These are phyloP conservation scores for Sycobia sp. DNA, from an alignment of 1,140 invertebrate genomes.

Conservation along the genomic window DNA sequence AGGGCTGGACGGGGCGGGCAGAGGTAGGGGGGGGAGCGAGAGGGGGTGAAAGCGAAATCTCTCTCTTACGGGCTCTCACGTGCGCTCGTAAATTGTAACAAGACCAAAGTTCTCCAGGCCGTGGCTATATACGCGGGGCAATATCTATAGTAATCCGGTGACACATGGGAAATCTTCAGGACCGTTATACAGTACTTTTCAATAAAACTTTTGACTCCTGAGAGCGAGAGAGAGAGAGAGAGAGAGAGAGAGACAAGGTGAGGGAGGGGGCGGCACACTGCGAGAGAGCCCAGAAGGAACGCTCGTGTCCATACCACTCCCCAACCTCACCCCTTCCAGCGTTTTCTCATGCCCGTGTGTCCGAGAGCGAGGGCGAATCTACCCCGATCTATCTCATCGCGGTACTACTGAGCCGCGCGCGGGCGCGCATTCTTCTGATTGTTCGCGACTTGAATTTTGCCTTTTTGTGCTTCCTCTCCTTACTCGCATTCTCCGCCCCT, in stretches of 20 bases:
- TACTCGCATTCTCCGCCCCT: slow-evolving; percentile 8
- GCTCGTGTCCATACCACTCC: neutral
- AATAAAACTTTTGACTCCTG: slow-evolving; percentile 28
- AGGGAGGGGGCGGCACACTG: too few relatives aligned
- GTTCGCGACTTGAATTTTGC: slow-evolving; percentile 15
- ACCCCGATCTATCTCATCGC: neutral
- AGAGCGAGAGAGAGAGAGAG: too few relatives aligned
- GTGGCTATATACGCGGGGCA: neutral
- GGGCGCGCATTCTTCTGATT: slow-evolving; percentile 18
- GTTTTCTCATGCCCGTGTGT: too few relatives aligned
- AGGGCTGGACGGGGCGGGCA: too few relatives aligned
- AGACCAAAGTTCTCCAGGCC: slow-evolving; percentile 13
- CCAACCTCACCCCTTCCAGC: neutral
- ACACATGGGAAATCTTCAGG: slow-evolving; percentile 31
- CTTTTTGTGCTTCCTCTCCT: slow-evolving; percentile 4
- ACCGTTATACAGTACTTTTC: slow-evolving; percentile 29
- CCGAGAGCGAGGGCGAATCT: neutral
- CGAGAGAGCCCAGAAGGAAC: neutral
- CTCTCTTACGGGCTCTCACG: too few relatives aligned
- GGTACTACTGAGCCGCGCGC: neutral
- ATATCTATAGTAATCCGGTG: slow-evolving; percentile 28
- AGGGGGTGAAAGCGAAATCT: too few relatives aligned
- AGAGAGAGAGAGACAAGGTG: too few relatives aligned
- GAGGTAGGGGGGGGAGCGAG: too few relatives aligned
- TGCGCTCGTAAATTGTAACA: slow-evolving; percentile 24